Evolutionary conservation across 2,113 vertebrate genomes (phyloP).

Genomic region (Rhadina sibilatrix): DNA sequence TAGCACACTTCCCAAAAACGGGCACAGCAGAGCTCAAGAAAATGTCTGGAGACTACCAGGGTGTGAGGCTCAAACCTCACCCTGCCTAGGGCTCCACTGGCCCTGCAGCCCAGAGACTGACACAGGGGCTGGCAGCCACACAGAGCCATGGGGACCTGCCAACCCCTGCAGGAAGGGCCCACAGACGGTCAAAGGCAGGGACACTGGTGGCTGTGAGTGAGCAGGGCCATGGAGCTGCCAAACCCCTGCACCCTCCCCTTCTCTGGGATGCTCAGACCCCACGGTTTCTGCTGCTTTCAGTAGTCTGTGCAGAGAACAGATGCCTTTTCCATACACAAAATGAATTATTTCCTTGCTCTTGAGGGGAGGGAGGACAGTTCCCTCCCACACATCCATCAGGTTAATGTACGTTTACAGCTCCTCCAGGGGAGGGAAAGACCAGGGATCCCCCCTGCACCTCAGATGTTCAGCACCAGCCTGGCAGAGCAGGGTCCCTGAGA

Average conservation of each 20-base stretch:
- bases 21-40: background rate
- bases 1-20: background rate
- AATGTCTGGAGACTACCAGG: background rate
- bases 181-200: background rate
- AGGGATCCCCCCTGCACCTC: background rate
- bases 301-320: background rate
- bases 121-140: accelerated
- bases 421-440: background rate
- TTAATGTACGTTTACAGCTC: background rate
- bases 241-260: background rate
- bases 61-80: background rate
- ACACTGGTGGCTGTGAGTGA: background rate
- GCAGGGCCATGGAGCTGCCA: background rate
- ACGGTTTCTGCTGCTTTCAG: background rate
- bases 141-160: accelerated
- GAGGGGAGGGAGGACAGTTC: background rate
- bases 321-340: background rate
- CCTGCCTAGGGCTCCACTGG: background rate
- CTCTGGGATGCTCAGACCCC: background rate
- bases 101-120: background rate
- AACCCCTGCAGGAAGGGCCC: background rate
- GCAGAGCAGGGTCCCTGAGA: background rate
- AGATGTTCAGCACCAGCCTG: background rate
- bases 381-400: background rate
- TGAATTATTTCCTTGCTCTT: background rate